These are phyloP conservation scores for Escarpia spicata DNA, from an alignment of 2,888 invertebrate genomes.

Conservation along the genomic window DNA sequence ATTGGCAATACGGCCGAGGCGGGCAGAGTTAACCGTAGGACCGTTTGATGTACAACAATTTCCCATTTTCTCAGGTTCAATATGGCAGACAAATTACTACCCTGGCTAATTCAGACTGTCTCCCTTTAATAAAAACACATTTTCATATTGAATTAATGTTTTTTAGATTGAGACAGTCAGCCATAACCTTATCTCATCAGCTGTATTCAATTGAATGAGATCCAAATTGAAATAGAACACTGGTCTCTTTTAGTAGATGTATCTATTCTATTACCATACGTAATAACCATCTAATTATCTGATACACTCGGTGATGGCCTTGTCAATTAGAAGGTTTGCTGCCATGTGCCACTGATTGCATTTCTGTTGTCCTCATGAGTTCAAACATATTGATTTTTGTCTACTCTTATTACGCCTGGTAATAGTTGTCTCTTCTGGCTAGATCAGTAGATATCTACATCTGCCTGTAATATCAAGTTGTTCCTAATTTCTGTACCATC, in stretches of 20 bases:
- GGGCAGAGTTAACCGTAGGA: too few species aligned
- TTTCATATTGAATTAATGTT: too few species aligned
- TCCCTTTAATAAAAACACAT: too few species aligned
- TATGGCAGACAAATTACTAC: too few species aligned
- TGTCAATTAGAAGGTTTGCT: not conserved
- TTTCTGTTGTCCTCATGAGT: not conserved
- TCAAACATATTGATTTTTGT: not conserved
- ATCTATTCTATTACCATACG: not conserved
- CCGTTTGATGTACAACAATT: too few species aligned
- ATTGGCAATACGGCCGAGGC: too few species aligned
- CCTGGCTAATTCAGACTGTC: too few species aligned
- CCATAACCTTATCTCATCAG: too few species aligned
- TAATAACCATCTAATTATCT: not conserved
- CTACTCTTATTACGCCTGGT: not conserved
- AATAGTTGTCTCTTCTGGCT: not conserved
- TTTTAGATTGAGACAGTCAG: too few species aligned
- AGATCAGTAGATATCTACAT: too few species aligned
- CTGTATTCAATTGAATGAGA: not conserved
- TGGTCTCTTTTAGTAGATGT: not conserved
- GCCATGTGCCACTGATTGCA: not conserved
- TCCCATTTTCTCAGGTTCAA: too few species aligned
- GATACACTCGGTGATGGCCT: not conserved
- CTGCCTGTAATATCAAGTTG: not conserved
- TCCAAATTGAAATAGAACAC: not conserved
- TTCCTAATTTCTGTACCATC: not conserved